phyloP scores from a whole-genome alignment of 2,113 vertebrate genomes.

The Excalfactoria chinensis region DNA sequence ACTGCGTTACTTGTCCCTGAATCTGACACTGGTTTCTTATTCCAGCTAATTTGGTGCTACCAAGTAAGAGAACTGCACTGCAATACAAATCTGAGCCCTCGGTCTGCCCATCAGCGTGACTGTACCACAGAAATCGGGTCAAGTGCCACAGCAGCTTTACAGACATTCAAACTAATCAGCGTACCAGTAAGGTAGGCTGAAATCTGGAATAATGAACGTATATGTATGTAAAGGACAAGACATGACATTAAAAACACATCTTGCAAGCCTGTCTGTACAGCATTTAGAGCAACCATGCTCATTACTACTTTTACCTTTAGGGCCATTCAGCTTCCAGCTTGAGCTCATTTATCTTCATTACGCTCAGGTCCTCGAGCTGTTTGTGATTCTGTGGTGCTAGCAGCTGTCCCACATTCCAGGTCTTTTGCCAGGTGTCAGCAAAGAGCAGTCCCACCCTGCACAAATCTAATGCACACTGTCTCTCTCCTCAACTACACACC shows the following conservation, averaged over 20 bases:
- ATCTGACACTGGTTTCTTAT: neutral
- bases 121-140: neutral
- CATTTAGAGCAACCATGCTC: neutral
- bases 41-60: neutral
- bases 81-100: neutral
- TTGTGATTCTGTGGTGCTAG: slow-evolving; percentile 18
- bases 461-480: neutral
- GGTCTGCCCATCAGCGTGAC: neutral
- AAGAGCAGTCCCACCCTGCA: neutral
- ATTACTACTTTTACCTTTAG: neutral
- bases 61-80: neutral
- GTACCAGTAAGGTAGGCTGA: neutral
- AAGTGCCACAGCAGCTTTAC: neutral
- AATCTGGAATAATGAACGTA: neutral
- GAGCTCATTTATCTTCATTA: slow-evolving; percentile 62
- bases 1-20: neutral
- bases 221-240: neutral
- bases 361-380: slow-evolving; percentile 32
- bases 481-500: slow-evolving; percentile 29
- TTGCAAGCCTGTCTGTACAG: neutral
- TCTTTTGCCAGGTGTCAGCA: slow-evolving; percentile 53
- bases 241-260: neutral
- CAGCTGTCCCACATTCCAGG: slow-evolving; percentile 52
- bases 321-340: slow-evolving; percentile 8
- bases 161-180: neutral